phyloP scores from a whole-genome alignment of 2,113 vertebrate genomes.

The Upupa epops region DNA sequence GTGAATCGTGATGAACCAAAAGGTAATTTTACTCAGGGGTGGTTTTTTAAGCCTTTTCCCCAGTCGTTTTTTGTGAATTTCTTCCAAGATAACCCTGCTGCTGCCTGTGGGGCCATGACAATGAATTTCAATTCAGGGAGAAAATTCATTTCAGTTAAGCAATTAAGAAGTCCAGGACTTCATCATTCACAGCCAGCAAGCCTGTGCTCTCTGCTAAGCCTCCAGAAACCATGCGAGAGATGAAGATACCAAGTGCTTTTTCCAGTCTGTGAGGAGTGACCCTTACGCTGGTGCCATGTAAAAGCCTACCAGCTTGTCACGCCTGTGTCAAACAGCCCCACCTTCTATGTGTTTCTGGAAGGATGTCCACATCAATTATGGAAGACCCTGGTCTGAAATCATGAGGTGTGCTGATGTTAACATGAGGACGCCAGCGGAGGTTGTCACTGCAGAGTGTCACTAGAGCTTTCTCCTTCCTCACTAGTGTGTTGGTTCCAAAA shows the following conservation, averaged over 20 bases:
- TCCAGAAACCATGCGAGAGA: conserved; percentile 95
- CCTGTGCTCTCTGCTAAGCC: conserved; percentile 96
- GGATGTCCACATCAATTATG: conserved; percentile 97
- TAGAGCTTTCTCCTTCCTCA: conserved; percentile 87
- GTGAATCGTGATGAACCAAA: neutral
- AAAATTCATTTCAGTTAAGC: too few species aligned
- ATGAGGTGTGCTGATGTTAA: conserved; percentile 92
- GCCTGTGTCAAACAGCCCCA: conserved; percentile 91
- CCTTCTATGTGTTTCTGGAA: conserved; percentile 95
- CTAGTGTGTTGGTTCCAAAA: conserved; percentile 89
- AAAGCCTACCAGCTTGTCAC: conserved; percentile 94
- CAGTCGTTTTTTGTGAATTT: neutral
- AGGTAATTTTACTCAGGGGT: neutral
- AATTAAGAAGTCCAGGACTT: conserved; percentile 98
- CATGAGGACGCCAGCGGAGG: conserved; percentile 88
- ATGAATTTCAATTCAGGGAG: neutral
- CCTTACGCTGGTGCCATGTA: conserved; percentile 96
- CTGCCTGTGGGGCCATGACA: rapidly evolving
- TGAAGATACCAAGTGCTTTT: conserved; percentile 97
- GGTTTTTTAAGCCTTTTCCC: neutral
- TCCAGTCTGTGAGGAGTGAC: conserved; percentile 94
- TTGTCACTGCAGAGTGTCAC: conserved; percentile 89
- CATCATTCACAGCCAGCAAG: conserved; percentile 96
- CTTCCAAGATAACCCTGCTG: neutral
- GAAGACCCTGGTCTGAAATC: conserved; percentile 97